These are phyloP conservation scores for Phyllotreta cruciferae DNA, from an alignment of 2,888 invertebrate genomes.

Conservation along the genomic window DNA sequence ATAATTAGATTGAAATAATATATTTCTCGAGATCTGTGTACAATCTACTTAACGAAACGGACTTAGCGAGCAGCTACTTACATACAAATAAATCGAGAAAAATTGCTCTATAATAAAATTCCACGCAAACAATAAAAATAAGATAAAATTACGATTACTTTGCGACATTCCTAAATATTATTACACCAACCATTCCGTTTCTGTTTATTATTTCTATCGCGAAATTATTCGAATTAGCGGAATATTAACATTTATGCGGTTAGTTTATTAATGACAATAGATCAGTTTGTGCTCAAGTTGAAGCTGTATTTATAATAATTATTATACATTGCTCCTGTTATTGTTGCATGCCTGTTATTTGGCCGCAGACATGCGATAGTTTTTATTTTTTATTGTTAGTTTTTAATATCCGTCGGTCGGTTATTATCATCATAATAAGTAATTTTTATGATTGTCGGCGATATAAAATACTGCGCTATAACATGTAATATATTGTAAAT, in stretches of 20 bases:
- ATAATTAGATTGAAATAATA: no score
- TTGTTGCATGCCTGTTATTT: constrained; percentile 48
- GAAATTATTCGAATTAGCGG: background rate
- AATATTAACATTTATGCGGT: constrained; percentile 14
- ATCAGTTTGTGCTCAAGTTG: constrained; percentile 50
- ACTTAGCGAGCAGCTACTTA: no score
- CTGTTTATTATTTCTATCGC: background rate
- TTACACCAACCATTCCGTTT: constrained; percentile 13
- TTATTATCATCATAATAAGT: constrained; percentile 39
- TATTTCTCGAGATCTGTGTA: no score
- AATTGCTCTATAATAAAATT: no score
- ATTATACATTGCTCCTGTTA: constrained; percentile 48
- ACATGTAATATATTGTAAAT: constrained; percentile 32
- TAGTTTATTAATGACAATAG: constrained; percentile 48
- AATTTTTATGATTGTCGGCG: constrained; percentile 36
- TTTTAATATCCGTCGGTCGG: constrained; percentile 37
- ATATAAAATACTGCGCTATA: constrained; percentile 36
- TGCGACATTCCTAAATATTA: no score
- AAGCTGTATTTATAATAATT: constrained; percentile 55
- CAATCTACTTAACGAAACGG: no score
- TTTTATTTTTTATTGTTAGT: constrained; percentile 47
- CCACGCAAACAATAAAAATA: no score
- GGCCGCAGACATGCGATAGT: constrained; percentile 50
- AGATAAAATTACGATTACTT: no score
- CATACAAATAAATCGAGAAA: no score